Percentiles rank a stretch among this genome's conserved stretches.
phyloP scores from a whole-genome alignment of 92 coral and sea anemone species.

The Virgularia gustaviana region DNA sequence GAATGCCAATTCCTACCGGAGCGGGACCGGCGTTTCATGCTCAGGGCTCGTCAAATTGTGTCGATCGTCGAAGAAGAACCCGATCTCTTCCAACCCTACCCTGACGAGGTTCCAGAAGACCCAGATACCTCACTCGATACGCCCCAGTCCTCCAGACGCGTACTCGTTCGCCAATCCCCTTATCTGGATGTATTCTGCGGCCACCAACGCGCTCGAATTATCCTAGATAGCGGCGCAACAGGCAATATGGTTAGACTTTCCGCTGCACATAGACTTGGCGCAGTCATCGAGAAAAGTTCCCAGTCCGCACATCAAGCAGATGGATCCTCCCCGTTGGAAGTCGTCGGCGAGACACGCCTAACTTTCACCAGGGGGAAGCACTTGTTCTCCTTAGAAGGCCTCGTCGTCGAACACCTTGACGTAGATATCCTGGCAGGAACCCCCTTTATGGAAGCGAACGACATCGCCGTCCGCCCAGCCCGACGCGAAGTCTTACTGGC shows the following conservation, averaged over 20 bases:
- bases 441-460: slow-evolving; percentile 55
- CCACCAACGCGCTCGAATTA: slow-evolving; percentile 39
- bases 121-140: not conserved
- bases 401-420: slow-evolving; percentile 57
- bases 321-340: slow-evolving; percentile 54
- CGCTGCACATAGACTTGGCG: slow-evolving; percentile 21
- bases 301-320: slow-evolving; percentile 51
- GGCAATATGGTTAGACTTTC: slow-evolving; percentile 50
- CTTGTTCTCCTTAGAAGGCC: slow-evolving; percentile 37
- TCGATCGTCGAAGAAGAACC: slow-evolving; percentile 48
- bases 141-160: slow-evolving; percentile 18
- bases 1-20: not conserved
- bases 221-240: slow-evolving; percentile 26
- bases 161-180: slow-evolving; percentile 47
- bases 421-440: slow-evolving; percentile 56
- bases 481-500: slow-evolving; percentile 38
- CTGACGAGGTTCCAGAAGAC: slow-evolving; percentile 3
- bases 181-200: slow-evolving; percentile 40
- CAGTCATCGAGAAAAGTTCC: slow-evolving; percentile 33
- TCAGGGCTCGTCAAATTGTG: slow-evolving; percentile 39
- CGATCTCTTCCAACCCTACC: not conserved
- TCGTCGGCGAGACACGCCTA: slow-evolving; percentile 49
- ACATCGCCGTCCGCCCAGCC: slow-evolving; percentile 60
- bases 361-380: slow-evolving; percentile 41
- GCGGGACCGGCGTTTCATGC: not conserved